Evolutionary conservation across 2,888 invertebrate genomes (phyloP), one percentile per base, ranked within the genome.

Genomic region (Mongoloraphidia duomilia): DNA sequence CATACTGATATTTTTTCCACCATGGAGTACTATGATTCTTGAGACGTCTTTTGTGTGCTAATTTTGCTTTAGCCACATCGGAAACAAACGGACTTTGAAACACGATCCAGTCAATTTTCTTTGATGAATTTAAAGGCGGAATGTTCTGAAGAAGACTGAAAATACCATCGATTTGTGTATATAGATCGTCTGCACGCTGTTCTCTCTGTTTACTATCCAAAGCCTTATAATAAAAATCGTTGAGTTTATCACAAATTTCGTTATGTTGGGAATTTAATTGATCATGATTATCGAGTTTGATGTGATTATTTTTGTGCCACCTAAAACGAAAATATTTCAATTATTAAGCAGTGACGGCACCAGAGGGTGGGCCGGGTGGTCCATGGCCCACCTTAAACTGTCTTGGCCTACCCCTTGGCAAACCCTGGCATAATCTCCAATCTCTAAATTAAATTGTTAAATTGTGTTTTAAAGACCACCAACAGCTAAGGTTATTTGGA

Each of bases 121-220:
- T 48, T n/a, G 45, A 45, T 12, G 47, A 42, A 12, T 37, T 47
- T 8, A 50, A 34, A 45, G 45, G 45, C 14, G 50, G 50, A 42
- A 50, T 44, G 34, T 50, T 47, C 11, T 44, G 41, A 17, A 50
- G 45, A 36, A 50, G 34, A 35, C 41, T 50, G 6, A 37, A 44
- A 37, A 50, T 50, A 38, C 45, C 50, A 38, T 50, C 50, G 46
- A 50, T 50, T 50, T 50, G 50, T 14, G 45, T 48, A 41, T 42
- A 50, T 37, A 48, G 34, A 36, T 47, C 48, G 35, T 50, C 45
- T 12, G 48, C 47, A 34, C 50, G 38, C 12, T 48, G 36, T 41
- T 36, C 37, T 12, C 48, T 39, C 10, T 14, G 34, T 34, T 48
- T 50, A 17, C 48, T 43, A 2, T 47, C 47, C 34, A 45, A 45